A percentile compares a stretch with the other conserved stretches of the same genome.
These are phyloP conservation scores for Antechinus flavipes DNA, from an alignment of 2,113 vertebrate genomes.

Conservation along the genomic window DNA sequence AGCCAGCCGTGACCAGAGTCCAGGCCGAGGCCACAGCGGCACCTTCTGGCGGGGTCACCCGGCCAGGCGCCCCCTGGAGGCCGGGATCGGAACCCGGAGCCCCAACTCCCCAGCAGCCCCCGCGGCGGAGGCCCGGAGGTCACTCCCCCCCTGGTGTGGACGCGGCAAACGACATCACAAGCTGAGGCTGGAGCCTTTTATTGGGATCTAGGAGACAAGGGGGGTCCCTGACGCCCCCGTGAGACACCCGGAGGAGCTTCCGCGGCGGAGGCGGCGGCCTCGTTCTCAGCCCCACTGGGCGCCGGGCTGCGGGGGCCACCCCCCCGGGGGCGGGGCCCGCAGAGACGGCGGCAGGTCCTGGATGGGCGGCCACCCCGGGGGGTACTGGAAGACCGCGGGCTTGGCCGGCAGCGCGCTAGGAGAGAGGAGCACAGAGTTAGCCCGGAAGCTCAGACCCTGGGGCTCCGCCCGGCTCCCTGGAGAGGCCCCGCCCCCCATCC, in stretches of 20 bases:
- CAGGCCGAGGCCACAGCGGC: neutral
- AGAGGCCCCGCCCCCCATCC: neutral
- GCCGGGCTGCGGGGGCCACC: constrained; percentile 75
- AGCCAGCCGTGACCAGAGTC: neutral
- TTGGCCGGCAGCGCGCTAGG: constrained; percentile 75
- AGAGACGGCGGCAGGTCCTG: constrained; percentile 88
- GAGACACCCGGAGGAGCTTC: neutral
- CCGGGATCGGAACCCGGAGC: neutral
- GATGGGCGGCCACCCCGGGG: constrained; percentile 84
- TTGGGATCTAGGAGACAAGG: neutral
- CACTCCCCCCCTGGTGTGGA: too few species aligned
- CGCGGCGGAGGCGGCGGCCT: fast-evolving
- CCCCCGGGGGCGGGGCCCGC: constrained; percentile 81
- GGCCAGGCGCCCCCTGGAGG: neutral
- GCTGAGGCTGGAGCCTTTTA: neutral
- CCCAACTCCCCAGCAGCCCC: neutral
- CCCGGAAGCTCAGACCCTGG: neutral
- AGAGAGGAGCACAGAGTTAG: constrained; percentile 30
- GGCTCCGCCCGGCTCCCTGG: neutral
- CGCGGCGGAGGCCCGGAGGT: neutral
- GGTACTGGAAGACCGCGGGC: constrained; percentile 84
- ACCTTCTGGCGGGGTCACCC: neutral
- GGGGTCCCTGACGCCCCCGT: neutral
- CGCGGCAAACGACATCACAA: neutral
- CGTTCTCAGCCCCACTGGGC: constrained; percentile 87